These are phyloP conservation scores for Adelges cooleyi DNA, from an alignment of 1,140 invertebrate species.

Conservation along the genomic window DNA sequence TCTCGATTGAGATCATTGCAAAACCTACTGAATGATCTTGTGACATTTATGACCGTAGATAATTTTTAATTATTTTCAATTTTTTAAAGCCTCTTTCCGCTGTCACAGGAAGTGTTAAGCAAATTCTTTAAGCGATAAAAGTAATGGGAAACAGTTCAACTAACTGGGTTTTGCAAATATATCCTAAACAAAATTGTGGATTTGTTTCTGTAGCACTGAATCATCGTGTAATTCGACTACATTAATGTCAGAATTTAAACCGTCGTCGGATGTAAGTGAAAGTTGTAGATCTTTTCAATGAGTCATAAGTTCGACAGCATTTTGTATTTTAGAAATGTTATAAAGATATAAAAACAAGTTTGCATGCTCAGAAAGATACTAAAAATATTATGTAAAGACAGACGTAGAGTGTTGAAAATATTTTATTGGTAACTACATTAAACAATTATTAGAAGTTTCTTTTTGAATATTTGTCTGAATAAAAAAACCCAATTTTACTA, in stretches of 20 bases:
- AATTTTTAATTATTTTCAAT: conserved; percentile 10
- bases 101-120: not conserved
- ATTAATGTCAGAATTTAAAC: not conserved
- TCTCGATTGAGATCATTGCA: not conserved
- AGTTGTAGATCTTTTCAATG: conserved; percentile 5
- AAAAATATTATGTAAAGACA: too few species aligned
- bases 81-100: not conserved
- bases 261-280: not conserved
- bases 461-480: too few species aligned
- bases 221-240: not conserved
- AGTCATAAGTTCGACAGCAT: not conserved
- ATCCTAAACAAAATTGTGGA: not conserved
- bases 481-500: too few species aligned
- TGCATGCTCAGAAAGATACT: not conserved
- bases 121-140: not conserved
- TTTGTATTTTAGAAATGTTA: not conserved
- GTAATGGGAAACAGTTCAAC: not conserved
- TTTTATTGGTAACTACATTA: too few species aligned
- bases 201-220: not conserved
- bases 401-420: too few species aligned
- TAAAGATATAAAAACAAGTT: not conserved
- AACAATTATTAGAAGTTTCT: too few species aligned
- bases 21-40: not conserved
- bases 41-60: not conserved
- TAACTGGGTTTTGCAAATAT: conserved; percentile 2